Base-by-base conservation (phyloP, 2,113 vertebrate species). In the Pteruthius melanotis region DNA sequence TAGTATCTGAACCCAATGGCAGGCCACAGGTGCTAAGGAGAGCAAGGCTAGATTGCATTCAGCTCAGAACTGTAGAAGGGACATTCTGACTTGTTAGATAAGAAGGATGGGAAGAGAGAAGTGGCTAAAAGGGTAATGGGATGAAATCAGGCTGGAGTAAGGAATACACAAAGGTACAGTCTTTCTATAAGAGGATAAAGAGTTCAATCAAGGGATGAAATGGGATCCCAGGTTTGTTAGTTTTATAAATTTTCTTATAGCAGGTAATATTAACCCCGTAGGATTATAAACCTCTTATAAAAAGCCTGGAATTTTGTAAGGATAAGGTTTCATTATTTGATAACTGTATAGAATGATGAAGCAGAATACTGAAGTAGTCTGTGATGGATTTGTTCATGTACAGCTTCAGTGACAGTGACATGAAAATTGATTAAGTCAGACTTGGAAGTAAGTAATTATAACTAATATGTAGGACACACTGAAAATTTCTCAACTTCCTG, bases 251-350 rank as follows among this genome's bases (percentile, higher is more conserved):
- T 78, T 81, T 61, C 26, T 59, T 54, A 8, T 54, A 57, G 45
- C 3, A 65, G 13, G 4, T 26, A 50, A 42, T 57, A 74, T 53
- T 65, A 71, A 69, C 12, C 2, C 6, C 33, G 5, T 3, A 39
- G 33, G 30, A 42, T 75, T 13, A 82, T 39, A 66, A 91, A 56
- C 1, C 1, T 72, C 10, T 15, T 27, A 47, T 28, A 23, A 86
- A 75, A 70, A 52, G 3, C 31, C 3, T 37, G 3, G 0, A 0
- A 0, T 52, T 63, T 81, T 83, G 50, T 49, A 81, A 63, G 23
- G 18, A 8, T 35, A 66, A 3, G 2, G 2, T 56, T 83, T 86
- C 7, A 1, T 13, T 80, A 40, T 81, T 89, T 87, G 27, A 23
- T 53, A 89, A 52, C 8, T 45, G 3, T 47, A 35, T 14, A 40